A percentile compares a stretch with the other conserved stretches of the same genome.
Conservation (phyloP, 2,797 vertebrate species). For the Telmatherina bonti region DNA sequence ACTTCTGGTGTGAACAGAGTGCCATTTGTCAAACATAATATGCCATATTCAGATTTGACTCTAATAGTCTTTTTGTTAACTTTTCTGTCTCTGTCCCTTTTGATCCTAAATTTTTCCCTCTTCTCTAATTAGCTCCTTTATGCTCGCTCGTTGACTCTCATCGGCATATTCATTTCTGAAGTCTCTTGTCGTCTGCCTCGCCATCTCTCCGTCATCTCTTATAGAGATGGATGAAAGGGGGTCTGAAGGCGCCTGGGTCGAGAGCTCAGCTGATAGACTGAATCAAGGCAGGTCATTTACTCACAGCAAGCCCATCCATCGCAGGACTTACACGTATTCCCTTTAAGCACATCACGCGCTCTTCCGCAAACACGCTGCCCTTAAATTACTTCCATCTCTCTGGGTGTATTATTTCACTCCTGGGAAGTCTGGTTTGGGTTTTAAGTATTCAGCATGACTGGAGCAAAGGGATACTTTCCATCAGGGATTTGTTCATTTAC, state of each 20-base stretch:
- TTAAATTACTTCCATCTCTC: slow-evolving; percentile 75
- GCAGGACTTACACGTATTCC: slow-evolving; percentile 42
- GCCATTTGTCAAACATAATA: slow-evolving; percentile 64
- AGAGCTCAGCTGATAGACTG: slow-evolving; percentile 75
- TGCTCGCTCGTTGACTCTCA: slow-evolving; percentile 36
- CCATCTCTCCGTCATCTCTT: slow-evolving; percentile 71
- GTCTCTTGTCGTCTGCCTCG: slow-evolving; percentile 37
- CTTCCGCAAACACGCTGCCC: slow-evolving; percentile 45
- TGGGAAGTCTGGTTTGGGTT: slow-evolving; percentile 55
- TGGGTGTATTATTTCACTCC: slow-evolving; percentile 65
- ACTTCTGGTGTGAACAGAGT: slow-evolving; percentile 46
- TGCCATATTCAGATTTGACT: slow-evolving; percentile 53
- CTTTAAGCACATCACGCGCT: slow-evolving; percentile 27
- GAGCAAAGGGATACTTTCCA: slow-evolving; percentile 63
- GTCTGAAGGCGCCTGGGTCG: slow-evolving; percentile 69
- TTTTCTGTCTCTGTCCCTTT: slow-evolving; percentile 40
- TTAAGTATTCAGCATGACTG: slow-evolving; percentile 49
- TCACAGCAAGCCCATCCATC: slow-evolving; percentile 69
- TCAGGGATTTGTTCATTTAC: slow-evolving; percentile 61
- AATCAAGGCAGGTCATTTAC: slow-evolving; percentile 80
- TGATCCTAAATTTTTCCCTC: slow-evolving; percentile 39
- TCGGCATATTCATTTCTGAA: slow-evolving; percentile 47
- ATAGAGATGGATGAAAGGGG: slow-evolving; percentile 80
- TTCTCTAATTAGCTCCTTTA: slow-evolving; percentile 73
- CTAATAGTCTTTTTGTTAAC: slow-evolving; percentile 66